A percentile compares a stretch with the other conserved stretches of the same genome.
Conservation (phyloP, 2,797 vertebrate genomes). For the Sebastes flavidus region DNA sequence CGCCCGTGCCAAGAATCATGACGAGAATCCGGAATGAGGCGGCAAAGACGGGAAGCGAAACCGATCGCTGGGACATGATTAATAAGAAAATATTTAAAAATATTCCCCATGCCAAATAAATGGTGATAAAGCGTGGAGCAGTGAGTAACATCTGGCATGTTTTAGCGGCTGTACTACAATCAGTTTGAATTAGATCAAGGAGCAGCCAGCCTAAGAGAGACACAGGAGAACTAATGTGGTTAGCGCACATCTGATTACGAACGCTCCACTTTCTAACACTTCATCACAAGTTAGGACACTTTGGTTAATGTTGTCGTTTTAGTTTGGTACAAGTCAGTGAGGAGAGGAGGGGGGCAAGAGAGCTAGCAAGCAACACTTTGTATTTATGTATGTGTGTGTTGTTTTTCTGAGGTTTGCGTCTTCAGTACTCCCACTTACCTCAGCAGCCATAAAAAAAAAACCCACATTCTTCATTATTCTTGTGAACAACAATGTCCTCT, state of each 20-base stretch:
- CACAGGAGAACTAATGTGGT: slow-evolving; percentile 75
- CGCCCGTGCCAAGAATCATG: slow-evolving; percentile 69
- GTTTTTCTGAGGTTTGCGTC: background rate
- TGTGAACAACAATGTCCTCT: slow-evolving; percentile 22
- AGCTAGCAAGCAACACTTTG: background rate
- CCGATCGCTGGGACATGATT: slow-evolving; percentile 75
- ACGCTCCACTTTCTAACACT: slow-evolving; percentile 58
- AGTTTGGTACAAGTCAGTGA: slow-evolving; percentile 41
- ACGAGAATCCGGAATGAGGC: slow-evolving; percentile 69
- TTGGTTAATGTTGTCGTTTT: slow-evolving; percentile 45
- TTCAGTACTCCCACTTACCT: background rate
- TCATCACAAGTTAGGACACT: slow-evolving; percentile 68
- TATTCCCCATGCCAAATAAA: slow-evolving; percentile 76
- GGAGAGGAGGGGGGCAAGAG: background rate
- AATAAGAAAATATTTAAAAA: slow-evolving; percentile 78
- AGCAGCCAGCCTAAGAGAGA: slow-evolving; percentile 65
- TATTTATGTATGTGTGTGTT: background rate
- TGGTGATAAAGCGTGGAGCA: slow-evolving; percentile 71
- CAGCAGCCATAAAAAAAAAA: background rate
- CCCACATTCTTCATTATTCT: slow-evolving; percentile 11
- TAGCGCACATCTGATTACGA: slow-evolving; percentile 70
- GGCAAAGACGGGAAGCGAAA: slow-evolving; percentile 71
- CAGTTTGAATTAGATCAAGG: slow-evolving; percentile 77
- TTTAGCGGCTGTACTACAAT: slow-evolving; percentile 73
- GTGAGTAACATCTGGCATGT: slow-evolving; percentile 75